phyloP scores from a whole-genome alignment of 2,888 invertebrate species.

The Aromia moschata region DNA sequence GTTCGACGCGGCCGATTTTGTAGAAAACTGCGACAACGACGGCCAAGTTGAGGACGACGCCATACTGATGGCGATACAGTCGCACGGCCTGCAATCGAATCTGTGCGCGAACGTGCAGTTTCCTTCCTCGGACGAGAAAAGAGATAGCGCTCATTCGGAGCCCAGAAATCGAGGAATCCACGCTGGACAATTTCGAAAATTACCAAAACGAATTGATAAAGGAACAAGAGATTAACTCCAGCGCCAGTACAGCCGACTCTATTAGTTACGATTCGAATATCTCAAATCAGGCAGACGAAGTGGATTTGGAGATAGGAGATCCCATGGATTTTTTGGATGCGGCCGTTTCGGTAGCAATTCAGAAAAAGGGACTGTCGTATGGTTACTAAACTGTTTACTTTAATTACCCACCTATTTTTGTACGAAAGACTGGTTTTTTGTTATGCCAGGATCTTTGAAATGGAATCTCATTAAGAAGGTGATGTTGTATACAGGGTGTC shows the following conservation, averaged over 20 bases:
- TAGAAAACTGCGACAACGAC: constrained; percentile 67
- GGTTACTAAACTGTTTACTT: constrained; percentile 29
- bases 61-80: constrained; percentile 78
- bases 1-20: constrained; percentile 65
- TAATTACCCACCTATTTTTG: no score
- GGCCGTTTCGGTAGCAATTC: constrained; percentile 79
- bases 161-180: constrained; percentile 44
- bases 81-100: constrained; percentile 70
- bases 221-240: constrained; percentile 36
- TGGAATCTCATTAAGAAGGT: not conserved
- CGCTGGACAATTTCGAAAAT: constrained; percentile 52
- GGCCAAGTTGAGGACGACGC: constrained; percentile 75
- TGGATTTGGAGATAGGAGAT: constrained; percentile 44
- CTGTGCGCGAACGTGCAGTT: constrained; percentile 32
- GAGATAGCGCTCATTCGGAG: constrained; percentile 23
- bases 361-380: constrained; percentile 74
- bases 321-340: constrained; percentile 72
- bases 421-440: constrained; percentile 28
- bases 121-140: constrained; percentile 16
- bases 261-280: constrained; percentile 32
- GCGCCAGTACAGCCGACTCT: constrained; percentile 32
- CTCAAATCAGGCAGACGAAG: constrained; percentile 30
- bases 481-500: not conserved
- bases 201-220: constrained; percentile 48
- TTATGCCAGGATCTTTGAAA: no score